Conservation (phyloP, 2,797 vertebrate species). For the Sebastes variabilis region DNA sequence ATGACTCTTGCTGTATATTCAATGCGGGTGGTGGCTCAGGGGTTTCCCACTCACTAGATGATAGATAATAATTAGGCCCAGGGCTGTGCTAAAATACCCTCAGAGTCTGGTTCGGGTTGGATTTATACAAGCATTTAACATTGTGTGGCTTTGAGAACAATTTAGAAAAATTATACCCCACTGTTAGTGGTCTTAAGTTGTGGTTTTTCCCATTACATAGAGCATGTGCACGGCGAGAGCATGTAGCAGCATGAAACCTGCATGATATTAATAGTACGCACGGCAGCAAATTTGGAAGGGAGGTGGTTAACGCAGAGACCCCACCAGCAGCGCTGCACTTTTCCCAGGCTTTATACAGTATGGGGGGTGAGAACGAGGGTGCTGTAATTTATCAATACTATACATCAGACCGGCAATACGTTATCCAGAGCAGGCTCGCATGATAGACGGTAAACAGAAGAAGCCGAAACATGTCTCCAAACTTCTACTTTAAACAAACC, state of each 20-base stretch:
- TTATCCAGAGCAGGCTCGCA: too few relatives aligned
- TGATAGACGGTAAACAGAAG: too few relatives aligned
- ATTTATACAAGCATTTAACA: constrained; percentile 81
- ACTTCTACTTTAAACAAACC: too few relatives aligned
- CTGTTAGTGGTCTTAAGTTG: constrained; percentile 79
- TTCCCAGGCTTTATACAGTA: constrained; percentile 47
- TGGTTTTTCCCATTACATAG: constrained; percentile 74
- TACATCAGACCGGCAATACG: too few relatives aligned
- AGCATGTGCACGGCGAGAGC: constrained; percentile 67
- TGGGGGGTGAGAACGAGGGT: too few relatives aligned
- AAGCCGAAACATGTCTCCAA: too few relatives aligned
- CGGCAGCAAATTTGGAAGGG: constrained; percentile 74
- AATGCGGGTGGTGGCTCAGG: constrained; percentile 67
- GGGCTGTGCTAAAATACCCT: constrained; percentile 63
- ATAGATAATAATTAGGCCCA: constrained; percentile 77
- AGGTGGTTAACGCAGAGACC: constrained; percentile 42
- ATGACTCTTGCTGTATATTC: constrained; percentile 51
- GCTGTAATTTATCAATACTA: too few relatives aligned
- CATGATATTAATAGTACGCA: constrained; percentile 73
- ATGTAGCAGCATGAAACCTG: constrained; percentile 63
- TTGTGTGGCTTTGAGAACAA: constrained; percentile 81
- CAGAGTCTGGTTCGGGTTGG: constrained; percentile 76
- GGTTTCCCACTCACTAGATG: constrained; percentile 56
- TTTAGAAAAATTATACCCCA: constrained; percentile 83
- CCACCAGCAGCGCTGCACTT: constrained; percentile 54